These are phyloP conservation scores for Anoplius nigerrimus DNA, from an alignment of 2,888 invertebrate genomes.

Conservation along the genomic window DNA sequence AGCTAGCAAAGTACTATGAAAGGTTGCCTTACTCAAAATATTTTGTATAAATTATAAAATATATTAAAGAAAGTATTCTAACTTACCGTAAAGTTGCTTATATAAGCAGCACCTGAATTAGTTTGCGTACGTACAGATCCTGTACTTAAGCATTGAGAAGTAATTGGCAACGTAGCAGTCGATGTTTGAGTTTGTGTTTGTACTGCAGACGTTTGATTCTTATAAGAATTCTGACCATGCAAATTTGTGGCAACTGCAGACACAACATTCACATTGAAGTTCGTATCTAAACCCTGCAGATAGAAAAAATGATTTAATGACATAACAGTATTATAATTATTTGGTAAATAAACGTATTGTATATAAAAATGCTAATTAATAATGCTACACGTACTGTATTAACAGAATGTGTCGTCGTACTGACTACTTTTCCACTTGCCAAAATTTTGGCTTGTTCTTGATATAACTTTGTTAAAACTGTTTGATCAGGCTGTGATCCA, in stretches of 20 bases:
- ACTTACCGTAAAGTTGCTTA: slow-evolving; percentile 62
- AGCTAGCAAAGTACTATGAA: not conserved
- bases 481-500: slow-evolving; percentile 77
- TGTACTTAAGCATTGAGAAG: slow-evolving; percentile 60
- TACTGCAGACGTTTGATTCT: slow-evolving; percentile 70
- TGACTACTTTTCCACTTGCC: slow-evolving; percentile 82
- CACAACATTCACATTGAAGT: slow-evolving; percentile 60
- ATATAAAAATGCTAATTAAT: too few species aligned
- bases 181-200: slow-evolving; percentile 70
- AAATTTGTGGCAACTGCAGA: slow-evolving; percentile 62
- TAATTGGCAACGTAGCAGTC: slow-evolving; percentile 48
- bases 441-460: slow-evolving; percentile 84
- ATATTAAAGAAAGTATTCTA: too few species aligned
- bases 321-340: too few species aligned
- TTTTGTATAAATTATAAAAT: not conserved
- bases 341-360: too few species aligned
- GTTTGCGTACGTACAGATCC: slow-evolving; percentile 55
- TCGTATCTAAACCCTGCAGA: slow-evolving; percentile 62
- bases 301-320: not conserved
- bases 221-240: slow-evolving; percentile 61
- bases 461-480: slow-evolving; percentile 79
- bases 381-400: slow-evolving; percentile 59
- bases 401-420: slow-evolving; percentile 62
- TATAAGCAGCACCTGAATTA: slow-evolving; percentile 54
- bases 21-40: too few species aligned